These are phyloP conservation scores for Drosophila miranda DNA, from an alignment of 1,140 invertebrate species.

Conservation along the genomic window DNA sequence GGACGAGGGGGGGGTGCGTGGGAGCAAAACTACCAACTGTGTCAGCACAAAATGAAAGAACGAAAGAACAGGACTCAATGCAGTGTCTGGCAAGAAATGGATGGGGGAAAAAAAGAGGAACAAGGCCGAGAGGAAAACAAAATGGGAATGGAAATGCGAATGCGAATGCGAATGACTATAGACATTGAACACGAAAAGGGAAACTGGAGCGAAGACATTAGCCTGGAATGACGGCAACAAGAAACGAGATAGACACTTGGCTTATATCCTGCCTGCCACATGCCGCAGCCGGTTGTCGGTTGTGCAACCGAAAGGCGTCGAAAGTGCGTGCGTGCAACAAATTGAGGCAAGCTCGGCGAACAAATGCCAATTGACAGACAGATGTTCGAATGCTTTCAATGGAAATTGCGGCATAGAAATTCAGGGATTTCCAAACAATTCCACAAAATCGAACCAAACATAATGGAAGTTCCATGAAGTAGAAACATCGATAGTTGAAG, in stretches of 20 bases:
- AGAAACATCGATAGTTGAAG: too few relatives aligned
- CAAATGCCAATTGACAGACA: constrained; percentile 59
- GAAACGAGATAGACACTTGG: constrained; percentile 74
- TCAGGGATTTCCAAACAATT: constrained; percentile 6
- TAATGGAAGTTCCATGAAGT: too few relatives aligned
- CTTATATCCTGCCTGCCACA: constrained; percentile 46
- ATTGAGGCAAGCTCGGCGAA: constrained; percentile 45
- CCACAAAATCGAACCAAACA: background rate
- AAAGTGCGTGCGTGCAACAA: constrained; percentile 55
- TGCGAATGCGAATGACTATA: constrained; percentile 59
- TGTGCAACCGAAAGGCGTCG: constrained; percentile 42
- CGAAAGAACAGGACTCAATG: constrained; percentile 28
- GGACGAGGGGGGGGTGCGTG: constrained; percentile 5
- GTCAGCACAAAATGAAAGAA: constrained; percentile 45
- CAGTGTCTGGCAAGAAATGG: constrained; percentile 25
- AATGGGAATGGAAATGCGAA: background rate
- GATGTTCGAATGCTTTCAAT: constrained; percentile 24
- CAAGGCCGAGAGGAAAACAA: constrained; percentile 23
- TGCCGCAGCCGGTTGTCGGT: constrained; percentile 3
- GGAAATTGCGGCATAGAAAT: constrained; percentile 15
- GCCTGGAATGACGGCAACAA: constrained; percentile 76
- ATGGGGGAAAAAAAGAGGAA: constrained; percentile 6
- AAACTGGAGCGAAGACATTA: constrained; percentile 79
- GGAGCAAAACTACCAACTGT: constrained; percentile 39
- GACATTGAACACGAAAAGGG: constrained; percentile 78